These are phyloP conservation scores for Papilio elwesi DNA, from an alignment of 2,888 invertebrate genomes.

Conservation along the genomic window DNA sequence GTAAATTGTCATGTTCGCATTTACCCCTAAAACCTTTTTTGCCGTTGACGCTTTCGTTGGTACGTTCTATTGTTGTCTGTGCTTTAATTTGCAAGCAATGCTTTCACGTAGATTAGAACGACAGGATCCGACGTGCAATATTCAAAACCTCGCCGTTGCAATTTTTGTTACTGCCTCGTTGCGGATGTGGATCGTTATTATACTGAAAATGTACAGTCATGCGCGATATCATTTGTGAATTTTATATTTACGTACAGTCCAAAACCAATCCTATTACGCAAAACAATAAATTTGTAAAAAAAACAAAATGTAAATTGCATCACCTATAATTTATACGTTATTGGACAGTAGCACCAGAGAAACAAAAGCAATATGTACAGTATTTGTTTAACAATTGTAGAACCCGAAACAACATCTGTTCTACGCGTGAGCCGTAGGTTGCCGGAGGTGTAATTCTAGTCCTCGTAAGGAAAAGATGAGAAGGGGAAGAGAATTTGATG, in stretches of 20 bases:
- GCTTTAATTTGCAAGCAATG: constrained; percentile 34
- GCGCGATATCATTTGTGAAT: not conserved
- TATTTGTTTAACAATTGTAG: too few relatives aligned
- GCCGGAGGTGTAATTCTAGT: too few relatives aligned
- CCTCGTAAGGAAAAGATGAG: too few relatives aligned
- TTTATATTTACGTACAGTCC: not conserved
- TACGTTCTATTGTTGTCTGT: constrained; percentile 31
- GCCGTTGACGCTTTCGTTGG: constrained; percentile 31
- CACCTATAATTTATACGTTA: too few relatives aligned
- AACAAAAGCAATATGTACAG: too few relatives aligned
- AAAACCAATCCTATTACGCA: not conserved
- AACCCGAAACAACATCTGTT: too few relatives aligned
- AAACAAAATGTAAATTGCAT: not conserved
- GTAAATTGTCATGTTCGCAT: constrained; percentile 24
- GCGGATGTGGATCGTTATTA: constrained; percentile 2
- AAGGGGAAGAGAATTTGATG: too few relatives aligned
- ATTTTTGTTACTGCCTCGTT: constrained; percentile 17
- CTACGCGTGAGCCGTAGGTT: too few relatives aligned
- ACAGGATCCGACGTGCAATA: constrained; percentile 25
- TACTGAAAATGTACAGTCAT: constrained; percentile 12
- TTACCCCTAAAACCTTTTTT: constrained; percentile 33
- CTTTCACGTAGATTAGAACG: constrained; percentile 35
- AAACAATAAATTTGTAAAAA: too few relatives aligned
- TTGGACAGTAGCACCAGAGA: too few relatives aligned
- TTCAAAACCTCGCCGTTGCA: constrained; percentile 25